Evolutionary conservation across 1,140 invertebrate genomes (phyloP), one percentile per base, ranked within the genome.

Genomic region (Laupala kohalensis): DNA sequence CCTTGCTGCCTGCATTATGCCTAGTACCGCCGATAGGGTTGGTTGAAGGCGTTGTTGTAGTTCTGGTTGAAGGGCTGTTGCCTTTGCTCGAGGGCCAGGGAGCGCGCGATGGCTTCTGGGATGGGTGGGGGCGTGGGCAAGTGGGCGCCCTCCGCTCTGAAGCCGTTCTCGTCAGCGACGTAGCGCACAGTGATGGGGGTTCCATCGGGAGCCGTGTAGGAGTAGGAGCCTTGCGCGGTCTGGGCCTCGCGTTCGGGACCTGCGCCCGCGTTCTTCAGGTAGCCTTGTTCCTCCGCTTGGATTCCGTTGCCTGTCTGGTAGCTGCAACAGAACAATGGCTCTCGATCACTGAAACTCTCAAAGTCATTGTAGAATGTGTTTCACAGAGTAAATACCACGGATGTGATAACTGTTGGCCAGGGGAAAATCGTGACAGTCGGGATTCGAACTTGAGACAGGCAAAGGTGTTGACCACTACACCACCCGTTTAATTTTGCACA

Each of bases 251-350:
- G 29, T 53, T 53, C 24, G n/a, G 67, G 82, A 63, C 84, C 81
- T 23, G 74, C 76, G 13, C 83, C 80, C 64, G 85, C 75, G 73
- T 82, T 79, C 77, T 87, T 88, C 73, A 85, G 79, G 73, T 83
- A 86, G 5, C 86, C 85, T 24, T 79, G 78, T 75, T 88, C 87
- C 78, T 88, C 83, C 5, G 85, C 83, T 71, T 83, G 81, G 24
- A 88, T 88, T 28, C 87, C 87, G 76, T 89, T 87, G 0, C 81
- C 86, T 25, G 86, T 86, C 78, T 88, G 86, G 75, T 85, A 89
- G 75, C 86, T 87, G 71, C n/a, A 63, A 15, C 6, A 29, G 37
- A 9, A 53, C 37, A 53, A n/a, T n/a, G n/a, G n/a, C n/a, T n/a
- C n/a, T n/a, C n/a, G n/a, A n/a, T n/a, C n/a, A n/a, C n/a, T n/a